Conservation (phyloP, 2,113 vertebrate genomes). For the Heterotis niloticus region DNA sequence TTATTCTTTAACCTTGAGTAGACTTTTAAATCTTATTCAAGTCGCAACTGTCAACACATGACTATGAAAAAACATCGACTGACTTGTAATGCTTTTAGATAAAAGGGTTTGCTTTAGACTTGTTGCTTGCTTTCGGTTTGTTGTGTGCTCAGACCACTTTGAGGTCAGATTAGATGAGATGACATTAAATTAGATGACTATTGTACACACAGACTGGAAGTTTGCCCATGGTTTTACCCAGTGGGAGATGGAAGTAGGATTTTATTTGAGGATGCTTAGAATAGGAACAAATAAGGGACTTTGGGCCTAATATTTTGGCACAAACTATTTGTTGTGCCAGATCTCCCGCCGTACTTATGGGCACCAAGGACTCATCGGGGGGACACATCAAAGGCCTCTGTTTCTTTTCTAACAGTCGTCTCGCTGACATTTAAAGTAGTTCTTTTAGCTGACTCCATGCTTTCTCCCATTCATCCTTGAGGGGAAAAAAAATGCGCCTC, state of each 20-base stretch:
- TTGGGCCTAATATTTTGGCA: background rate
- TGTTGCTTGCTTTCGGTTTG: too few relatives aligned
- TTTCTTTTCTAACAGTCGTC: background rate
- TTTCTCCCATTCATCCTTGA: constrained; percentile 2
- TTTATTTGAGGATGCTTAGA: constrained; percentile 12
- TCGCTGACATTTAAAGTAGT: constrained; percentile 17
- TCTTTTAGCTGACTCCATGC: constrained; percentile 18
- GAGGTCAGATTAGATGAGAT: too few relatives aligned
- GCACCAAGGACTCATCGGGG: background rate
- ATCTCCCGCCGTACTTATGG: background rate
- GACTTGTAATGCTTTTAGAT: too few relatives aligned
- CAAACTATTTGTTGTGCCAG: background rate
- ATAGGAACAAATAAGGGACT: constrained; percentile 1
- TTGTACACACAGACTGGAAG: background rate
- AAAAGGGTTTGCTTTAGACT: too few relatives aligned
- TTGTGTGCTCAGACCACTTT: too few relatives aligned
- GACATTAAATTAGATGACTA: too few relatives aligned
- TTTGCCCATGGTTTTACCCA: background rate
- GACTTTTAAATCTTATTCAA: too few relatives aligned
- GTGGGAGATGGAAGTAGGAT: background rate
- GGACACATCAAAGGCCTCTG: constrained; percentile 15
- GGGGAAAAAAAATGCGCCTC: background rate
- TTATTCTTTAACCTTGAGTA: too few relatives aligned
- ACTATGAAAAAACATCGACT: too few relatives aligned
- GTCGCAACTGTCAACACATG: too few relatives aligned